These are phyloP conservation scores for Bungarus multicinctus DNA, from an alignment of 2,113 vertebrate species.

Conservation along the genomic window DNA sequence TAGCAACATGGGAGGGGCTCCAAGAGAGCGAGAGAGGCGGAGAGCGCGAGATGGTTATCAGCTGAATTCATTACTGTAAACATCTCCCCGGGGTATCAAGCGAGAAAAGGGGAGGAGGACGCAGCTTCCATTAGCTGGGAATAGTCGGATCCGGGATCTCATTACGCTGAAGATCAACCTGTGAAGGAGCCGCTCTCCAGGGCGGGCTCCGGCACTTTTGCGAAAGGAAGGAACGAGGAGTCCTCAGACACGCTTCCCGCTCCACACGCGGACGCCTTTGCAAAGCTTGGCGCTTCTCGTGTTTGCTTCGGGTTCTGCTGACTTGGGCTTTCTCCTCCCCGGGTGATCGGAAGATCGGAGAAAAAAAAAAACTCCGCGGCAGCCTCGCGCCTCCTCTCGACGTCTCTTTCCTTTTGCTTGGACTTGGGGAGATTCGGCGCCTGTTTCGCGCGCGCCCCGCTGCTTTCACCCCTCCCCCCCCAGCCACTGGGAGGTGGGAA, in stretches of 20 bases:
- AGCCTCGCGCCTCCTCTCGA: not conserved
- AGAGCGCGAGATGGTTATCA: conserved; percentile 39
- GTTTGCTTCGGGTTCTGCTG: conserved; percentile 23
- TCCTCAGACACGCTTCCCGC: not conserved
- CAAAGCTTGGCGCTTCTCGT: conserved; percentile 12
- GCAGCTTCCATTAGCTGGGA: conserved; percentile 71
- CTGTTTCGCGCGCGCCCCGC: not conserved
- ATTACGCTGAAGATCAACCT: conserved; percentile 70
- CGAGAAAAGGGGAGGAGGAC: conserved; percentile 61
- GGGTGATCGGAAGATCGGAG: conserved; percentile 20
- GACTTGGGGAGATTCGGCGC: not conserved
- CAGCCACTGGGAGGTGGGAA: not conserved
- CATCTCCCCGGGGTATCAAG: conserved; percentile 79
- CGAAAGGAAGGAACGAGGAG: not conserved
- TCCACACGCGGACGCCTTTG: conserved; percentile 13
- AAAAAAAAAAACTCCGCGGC: not conserved
- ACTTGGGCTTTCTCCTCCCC: conserved; percentile 8
- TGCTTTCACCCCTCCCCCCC: not conserved
- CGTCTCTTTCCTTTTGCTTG: not conserved
- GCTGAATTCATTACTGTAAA: conserved; percentile 84
- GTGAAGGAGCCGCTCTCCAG: conserved; percentile 35
- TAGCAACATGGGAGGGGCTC: conserved; percentile 75
- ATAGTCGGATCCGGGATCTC: conserved; percentile 67
- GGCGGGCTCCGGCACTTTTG: conserved; percentile 59
- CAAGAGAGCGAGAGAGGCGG: not conserved